Evolutionary conservation across 2,888 invertebrate genomes (phyloP).

Genomic region (Ophioninae sp.): DNA sequence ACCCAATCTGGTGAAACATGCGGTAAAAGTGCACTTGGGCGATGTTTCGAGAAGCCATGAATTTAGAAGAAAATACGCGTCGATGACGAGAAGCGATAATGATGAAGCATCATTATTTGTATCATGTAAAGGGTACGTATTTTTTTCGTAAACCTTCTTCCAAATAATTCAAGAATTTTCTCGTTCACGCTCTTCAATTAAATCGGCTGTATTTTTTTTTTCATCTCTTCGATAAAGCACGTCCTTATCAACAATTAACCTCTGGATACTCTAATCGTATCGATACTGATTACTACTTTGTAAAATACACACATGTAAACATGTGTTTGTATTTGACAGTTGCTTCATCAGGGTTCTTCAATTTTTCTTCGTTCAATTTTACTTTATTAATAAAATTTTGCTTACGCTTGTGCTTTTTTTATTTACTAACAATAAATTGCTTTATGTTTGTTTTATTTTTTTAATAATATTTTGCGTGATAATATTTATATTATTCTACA

Average conservation of each 20-base stretch:
- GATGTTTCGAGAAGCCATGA: no score
- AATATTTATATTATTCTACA: neutral
- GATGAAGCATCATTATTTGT: no score
- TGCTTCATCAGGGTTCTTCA: neutral
- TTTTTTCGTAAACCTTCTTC: no score
- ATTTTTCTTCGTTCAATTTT: neutral
- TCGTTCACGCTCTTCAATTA: no score
- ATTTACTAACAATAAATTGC: neutral
- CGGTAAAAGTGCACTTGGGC: no score
- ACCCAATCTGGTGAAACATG: no score
- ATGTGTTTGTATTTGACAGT: no score
- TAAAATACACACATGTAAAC: neutral
- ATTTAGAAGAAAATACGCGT: no score
- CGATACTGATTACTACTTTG: neutral
- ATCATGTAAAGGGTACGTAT: no score
- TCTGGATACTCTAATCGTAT: neutral
- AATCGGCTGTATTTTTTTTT: neutral
- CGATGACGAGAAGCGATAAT: no score
- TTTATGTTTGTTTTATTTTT: neutral
- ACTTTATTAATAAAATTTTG: neutral
- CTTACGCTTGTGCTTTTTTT: neutral
- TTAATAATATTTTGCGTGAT: neutral
- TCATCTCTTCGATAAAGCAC: neutral
- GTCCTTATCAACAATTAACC: neutral
- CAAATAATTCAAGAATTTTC: no score